Conservation (phyloP, 2,888 invertebrate species). For the Timandra comae region DNA sequence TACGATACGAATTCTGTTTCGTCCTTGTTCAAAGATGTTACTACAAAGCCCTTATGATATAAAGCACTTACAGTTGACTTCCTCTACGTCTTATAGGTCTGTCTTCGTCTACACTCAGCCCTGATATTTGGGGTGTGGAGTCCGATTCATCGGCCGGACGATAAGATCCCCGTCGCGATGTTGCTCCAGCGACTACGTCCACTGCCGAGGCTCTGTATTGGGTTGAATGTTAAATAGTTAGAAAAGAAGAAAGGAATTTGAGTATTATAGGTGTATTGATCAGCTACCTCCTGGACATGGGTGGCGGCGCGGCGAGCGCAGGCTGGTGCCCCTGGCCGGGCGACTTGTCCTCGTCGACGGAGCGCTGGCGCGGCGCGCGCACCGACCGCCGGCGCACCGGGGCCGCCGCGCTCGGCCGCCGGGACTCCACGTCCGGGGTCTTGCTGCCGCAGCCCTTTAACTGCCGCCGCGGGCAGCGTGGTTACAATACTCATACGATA, state of each 20-base stretch:
- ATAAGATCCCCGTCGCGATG: slow-evolving; percentile 79
- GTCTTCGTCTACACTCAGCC: slow-evolving; percentile 83
- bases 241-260: no score
- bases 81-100: slow-evolving; percentile 85
- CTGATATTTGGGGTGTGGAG: slow-evolving; percentile 74
- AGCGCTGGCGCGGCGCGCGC: slow-evolving; percentile 84
- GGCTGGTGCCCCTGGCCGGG: slow-evolving; percentile 55
- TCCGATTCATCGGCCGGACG: slow-evolving; percentile 76
- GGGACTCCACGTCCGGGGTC: slow-evolving; percentile 74
- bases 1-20: slow-evolving; percentile 5
- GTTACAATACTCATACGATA: slow-evolving; percentile 45
- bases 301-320: slow-evolving; percentile 82
- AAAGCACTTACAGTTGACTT: slow-evolving; percentile 85
- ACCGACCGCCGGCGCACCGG: slow-evolving; percentile 76
- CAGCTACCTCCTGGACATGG: slow-evolving; percentile 82
- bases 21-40: slow-evolving; percentile 3
- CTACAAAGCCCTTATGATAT: neutral
- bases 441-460: slow-evolving; percentile 80
- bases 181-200: slow-evolving; percentile 85
- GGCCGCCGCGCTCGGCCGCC: slow-evolving; percentile 80
- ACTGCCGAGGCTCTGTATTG: slow-evolving; percentile 84
- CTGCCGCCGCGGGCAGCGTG: slow-evolving; percentile 76
- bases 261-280: neutral
- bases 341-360: slow-evolving; percentile 85
- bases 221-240: no score